A percentile compares a stretch with the other conserved stretches of the same genome.
Evolutionary conservation across 2,888 invertebrate genomes (phyloP).

Genomic region (Rhyacophila evoluta): DNA sequence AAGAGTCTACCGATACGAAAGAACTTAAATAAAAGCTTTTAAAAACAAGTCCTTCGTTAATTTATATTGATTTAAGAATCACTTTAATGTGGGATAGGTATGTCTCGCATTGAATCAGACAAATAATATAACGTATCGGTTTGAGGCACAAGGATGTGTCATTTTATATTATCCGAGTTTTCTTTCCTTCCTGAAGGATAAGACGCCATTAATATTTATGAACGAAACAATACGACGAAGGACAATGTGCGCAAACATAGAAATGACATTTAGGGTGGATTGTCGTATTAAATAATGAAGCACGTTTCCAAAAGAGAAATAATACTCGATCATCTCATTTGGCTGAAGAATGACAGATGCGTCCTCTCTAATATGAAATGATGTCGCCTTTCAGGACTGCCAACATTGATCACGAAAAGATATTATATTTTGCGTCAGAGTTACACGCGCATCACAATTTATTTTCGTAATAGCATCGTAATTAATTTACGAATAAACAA

Average conservation of each 20-base stretch:
- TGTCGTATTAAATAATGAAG: constrained; percentile 17
- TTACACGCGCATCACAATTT: too few relatives aligned
- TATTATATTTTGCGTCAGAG: neutral
- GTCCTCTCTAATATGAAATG: constrained; percentile 9
- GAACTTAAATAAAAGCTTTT: too few relatives aligned
- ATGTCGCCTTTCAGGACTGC: neutral
- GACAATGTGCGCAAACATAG: constrained; percentile 2
- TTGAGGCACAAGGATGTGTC: neutral
- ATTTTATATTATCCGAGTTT: neutral
- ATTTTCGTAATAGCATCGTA: too few relatives aligned
- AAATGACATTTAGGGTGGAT: constrained; percentile 9
- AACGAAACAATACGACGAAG: constrained; percentile 7
- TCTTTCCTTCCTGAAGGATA: neutral
- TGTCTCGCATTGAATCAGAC: too few relatives aligned
- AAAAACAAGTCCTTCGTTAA: too few relatives aligned
- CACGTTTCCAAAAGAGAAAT: constrained; percentile 28
- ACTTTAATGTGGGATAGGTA: too few relatives aligned
- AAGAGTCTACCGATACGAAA: too few relatives aligned
- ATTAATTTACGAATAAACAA: too few relatives aligned
- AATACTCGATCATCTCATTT: constrained; percentile 34
- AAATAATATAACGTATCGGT: too few relatives aligned
- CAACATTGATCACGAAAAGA: neutral
- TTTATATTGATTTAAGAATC: too few relatives aligned
- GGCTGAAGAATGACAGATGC: constrained; percentile 36
- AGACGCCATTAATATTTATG: constrained; percentile 19